Base-by-base conservation (phyloP, 64 coral and sea anemone species). In the Trachythela sp. region DNA sequence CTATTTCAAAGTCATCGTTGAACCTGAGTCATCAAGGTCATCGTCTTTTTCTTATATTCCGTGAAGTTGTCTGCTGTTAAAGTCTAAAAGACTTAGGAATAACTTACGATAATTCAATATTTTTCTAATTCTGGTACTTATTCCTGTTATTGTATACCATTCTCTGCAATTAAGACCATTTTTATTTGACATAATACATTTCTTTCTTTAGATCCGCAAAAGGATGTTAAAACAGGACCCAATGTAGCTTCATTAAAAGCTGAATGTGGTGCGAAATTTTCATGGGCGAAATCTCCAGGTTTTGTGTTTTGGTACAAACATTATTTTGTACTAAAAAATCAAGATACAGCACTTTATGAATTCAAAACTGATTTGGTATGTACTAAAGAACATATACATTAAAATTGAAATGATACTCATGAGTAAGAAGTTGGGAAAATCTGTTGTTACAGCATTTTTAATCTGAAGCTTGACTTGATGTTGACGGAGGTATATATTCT, bases 281-380 rank as follows among this genome's bases (percentile, higher is more conserved):
- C 87, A 42, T 77, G 83, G 17, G 89, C 89, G 26, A 45, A 88
- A 48, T 93, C 70, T 33, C 93, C 71, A 67, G 89, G 92, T 24
- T 80, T 90, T 41, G 17, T 96, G 38, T 89, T 30, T 36, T 91
- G 75, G 70, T 59, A 38, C 7, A 84, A 89, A n/a, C 71, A 48
- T 40, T 93, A 85, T 10, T 48, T 96, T 45, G 94, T 91, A 0
- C 84, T 96, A 3, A 91, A 91, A 96, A 92, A 83, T 70, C 91
- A 39, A 30, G 94, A 91, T 56, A 89, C 91, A 13, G 93, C 89
- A 6, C 50, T 96, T 30, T 96, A 96, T 72, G 94, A 96, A 87
- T 96, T 91, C 71, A 96, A 87, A 60, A 96, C 92, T 84, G 94
- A 96, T 45, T 54, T 96, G 92, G 94, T 96, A 43, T 89, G 85